Evolutionary conservation across 2,888 invertebrate species (phyloP).

Genomic region (Mesoligia furuncula): DNA sequence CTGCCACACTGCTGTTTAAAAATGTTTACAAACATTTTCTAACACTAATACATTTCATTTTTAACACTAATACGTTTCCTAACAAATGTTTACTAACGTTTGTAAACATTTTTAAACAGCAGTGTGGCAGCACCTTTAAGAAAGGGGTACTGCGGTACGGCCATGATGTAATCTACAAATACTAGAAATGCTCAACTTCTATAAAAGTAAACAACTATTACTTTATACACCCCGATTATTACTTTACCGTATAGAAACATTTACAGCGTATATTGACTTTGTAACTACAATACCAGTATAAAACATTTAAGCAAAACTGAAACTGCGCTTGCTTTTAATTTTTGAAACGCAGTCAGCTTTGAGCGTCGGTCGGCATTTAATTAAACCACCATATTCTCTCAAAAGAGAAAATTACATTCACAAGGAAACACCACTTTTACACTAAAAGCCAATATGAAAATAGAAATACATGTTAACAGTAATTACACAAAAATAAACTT

Average conservation of each 20-base stretch:
- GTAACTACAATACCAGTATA: not conserved
- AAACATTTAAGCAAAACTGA: constrained; percentile 30
- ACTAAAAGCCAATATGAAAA: constrained; percentile 37
- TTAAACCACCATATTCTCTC: constrained; percentile 67
- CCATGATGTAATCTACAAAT: no score
- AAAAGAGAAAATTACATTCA: constrained; percentile 61
- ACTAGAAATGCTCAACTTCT: not conserved
- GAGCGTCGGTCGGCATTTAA: constrained; percentile 59
- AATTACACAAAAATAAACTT: not conserved
- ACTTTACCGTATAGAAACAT: not conserved
- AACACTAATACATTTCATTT: no score
- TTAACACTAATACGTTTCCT: no score
- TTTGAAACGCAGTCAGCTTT: constrained; percentile 56
- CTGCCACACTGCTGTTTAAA: no score
- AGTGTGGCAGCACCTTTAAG: no score
- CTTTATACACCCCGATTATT: no score
- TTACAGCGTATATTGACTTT: constrained; percentile 2
- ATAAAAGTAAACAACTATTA: not conserved
- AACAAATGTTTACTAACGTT: no score
- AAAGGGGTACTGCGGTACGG: no score
- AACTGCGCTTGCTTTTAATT: constrained; percentile 48
- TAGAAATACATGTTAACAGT: constrained; percentile 14
- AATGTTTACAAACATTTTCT: no score
- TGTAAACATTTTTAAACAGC: no score
- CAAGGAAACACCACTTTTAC: constrained; percentile 61